These are phyloP conservation scores for Homarus americanus DNA, from an alignment of 1,140 invertebrate genomes.

Conservation along the genomic window DNA sequence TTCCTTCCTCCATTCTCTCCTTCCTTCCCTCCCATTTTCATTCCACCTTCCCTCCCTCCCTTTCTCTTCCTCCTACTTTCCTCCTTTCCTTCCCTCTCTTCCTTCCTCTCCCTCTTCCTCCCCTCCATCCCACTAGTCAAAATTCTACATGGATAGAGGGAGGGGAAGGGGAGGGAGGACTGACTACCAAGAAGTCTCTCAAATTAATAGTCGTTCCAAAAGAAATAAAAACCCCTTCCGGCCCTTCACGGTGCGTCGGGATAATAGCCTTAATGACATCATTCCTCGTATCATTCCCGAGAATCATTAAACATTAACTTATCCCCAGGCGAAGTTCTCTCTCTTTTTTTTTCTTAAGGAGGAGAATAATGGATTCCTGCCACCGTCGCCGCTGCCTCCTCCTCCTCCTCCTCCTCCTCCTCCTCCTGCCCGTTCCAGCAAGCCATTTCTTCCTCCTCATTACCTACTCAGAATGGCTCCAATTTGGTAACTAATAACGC, in stretches of 20 bases:
- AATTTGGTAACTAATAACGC: constrained; percentile 70
- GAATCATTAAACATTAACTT: constrained; percentile 55
- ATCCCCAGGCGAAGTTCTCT: constrained; percentile 32
- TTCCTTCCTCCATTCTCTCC: too few relatives aligned
- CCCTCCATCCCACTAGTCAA: constrained; percentile 22
- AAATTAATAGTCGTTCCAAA: constrained; percentile 5
- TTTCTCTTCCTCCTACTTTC: too few relatives aligned
- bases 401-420: too few relatives aligned
- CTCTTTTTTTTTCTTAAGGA: too few relatives aligned
- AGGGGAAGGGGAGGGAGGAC: too few relatives aligned
- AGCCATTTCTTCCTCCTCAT: constrained; percentile 65
- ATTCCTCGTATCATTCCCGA: constrained; percentile 39
- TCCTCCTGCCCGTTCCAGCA: not conserved
- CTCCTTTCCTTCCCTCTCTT: too few relatives aligned
- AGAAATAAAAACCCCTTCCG: not conserved
- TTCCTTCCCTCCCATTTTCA: too few relatives aligned
- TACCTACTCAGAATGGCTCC: constrained; percentile 55
- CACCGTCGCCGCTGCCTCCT: too few relatives aligned
- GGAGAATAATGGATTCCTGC: constrained; percentile 34
- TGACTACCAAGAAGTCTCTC: constrained; percentile 22
- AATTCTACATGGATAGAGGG: constrained; percentile 21
- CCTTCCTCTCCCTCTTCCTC: too few relatives aligned
- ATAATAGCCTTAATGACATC: constrained; percentile 63
- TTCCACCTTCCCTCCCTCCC: too few relatives aligned
- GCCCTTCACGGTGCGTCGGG: not conserved